Conservation (phyloP, 2,888 invertebrate genomes). For the Sphaerophoria taeniata region DNA sequence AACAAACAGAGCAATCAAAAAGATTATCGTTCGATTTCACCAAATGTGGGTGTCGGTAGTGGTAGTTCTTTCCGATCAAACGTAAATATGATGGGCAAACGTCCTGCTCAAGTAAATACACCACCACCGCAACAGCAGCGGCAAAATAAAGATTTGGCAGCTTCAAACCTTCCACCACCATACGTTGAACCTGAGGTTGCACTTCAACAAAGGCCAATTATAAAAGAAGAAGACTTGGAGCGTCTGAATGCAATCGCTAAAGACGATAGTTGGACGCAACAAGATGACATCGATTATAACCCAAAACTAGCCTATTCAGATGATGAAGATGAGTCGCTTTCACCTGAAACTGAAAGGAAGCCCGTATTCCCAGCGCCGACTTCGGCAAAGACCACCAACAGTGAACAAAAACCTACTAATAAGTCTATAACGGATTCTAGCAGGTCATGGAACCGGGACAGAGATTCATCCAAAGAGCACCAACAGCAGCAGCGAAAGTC, state of each 20-base stretch:
- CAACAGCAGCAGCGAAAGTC: constrained; percentile 70
- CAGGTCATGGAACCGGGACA: constrained; percentile 57
- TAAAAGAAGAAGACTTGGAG: constrained; percentile 95
- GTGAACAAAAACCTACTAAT: constrained; percentile 69
- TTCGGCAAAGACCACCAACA: constrained; percentile 75
- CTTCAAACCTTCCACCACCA: constrained; percentile 75
- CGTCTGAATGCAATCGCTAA: constrained; percentile 95
- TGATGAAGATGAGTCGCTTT: constrained; percentile 92
- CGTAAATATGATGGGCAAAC: constrained; percentile 79
- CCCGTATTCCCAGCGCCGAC: constrained; percentile 69
- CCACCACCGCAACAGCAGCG: constrained; percentile 76
- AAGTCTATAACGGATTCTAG: constrained; percentile 57
- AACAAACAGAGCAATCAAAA: constrained; percentile 67
- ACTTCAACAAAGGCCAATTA: constrained; percentile 91
- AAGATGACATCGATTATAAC: constrained; percentile 97
- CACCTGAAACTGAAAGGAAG: constrained; percentile 61
- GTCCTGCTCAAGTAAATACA: constrained; percentile 78
- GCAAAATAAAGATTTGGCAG: constrained; percentile 78
- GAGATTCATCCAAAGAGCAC: constrained; percentile 60
- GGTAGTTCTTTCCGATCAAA: constrained; percentile 79
- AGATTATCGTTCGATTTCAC: constrained; percentile 77
- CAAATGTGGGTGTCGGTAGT: constrained; percentile 60
- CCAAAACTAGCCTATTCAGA: constrained; percentile 97
- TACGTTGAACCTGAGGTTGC: constrained; percentile 85
- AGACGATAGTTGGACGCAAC: constrained; percentile 95